Base-by-base conservation (phyloP, 1,140 invertebrate species). In the Eueides isabella region DNA sequence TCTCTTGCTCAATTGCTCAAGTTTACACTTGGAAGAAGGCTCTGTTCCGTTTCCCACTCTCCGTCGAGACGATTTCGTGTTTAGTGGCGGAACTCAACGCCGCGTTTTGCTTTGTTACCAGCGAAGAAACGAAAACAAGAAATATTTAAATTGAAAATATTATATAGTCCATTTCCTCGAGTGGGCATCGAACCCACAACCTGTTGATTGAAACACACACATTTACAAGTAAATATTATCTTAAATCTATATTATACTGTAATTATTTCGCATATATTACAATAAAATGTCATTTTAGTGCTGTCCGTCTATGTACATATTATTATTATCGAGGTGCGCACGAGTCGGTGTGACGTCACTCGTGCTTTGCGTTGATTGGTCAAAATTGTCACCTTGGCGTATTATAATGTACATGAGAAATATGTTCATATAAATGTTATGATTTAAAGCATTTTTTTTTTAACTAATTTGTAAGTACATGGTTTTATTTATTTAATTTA, bases 261-360 rank as follows among this genome's bases (percentile, higher is more conserved):
- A 55, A 2, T 55, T 19, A 23, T 7, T 23, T 55, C 3, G n/a
- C 23, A 55, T 55, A 55, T 26, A 11, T 55, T 55, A 23, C 19
- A 55, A 55, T 55, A 55, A 55, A 55, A 26, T 55, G 11, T 23
- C 23, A 55, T 55, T 55, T 55, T 55, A 55, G 48, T 55, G 11
- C 12, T 23, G 48, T 55, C 23, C 48, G 19, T 55, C 48, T 55
- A n/a, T n/a, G n/a, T n/a, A 26, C 30, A 61, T 61, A 28, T 48
- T 33, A 69, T 69, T 33, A 61, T 33, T 55, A 30, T 69, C 67
- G 61, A 48, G 67, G 61, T 69, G 67, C 67, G 67, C 67, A 69
- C 67, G 67, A 69, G 62, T 69, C 67, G 67, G 41, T 61, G 73
- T 71, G 73, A 75, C 74, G 77, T 75, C 73, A 72, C 41, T 19